A percentile compares a stretch with the other conserved stretches of the same genome.
Evolutionary conservation across 2,113 vertebrate genomes (phyloP).

Genomic region (Lonchura striata): DNA sequence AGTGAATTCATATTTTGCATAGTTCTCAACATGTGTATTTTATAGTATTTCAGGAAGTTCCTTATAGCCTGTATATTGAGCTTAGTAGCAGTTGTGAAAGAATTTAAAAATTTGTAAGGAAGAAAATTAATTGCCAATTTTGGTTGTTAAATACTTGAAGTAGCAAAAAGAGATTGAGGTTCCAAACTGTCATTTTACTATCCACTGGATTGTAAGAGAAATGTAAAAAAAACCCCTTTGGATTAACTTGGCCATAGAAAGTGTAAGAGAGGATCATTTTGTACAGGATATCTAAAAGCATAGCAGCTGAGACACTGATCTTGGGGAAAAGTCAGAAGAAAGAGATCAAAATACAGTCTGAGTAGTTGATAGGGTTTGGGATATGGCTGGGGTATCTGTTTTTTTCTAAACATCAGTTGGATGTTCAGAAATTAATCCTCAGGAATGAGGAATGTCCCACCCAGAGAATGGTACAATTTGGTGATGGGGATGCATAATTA

Average conservation of each 20-base stretch:
- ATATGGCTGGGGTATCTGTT: neutral
- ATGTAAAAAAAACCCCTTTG: neutral
- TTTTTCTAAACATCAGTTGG: neutral
- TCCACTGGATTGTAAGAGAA: neutral
- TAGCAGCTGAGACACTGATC: neutral
- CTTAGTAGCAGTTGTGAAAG: neutral
- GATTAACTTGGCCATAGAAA: neutral
- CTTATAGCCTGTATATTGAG: neutral
- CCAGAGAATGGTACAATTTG: neutral
- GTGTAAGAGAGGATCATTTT: accelerated
- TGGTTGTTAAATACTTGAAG: neutral
- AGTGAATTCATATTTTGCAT: neutral
- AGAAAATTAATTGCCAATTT: neutral
- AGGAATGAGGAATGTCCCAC: neutral
- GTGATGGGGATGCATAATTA: neutral
- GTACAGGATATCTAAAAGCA: neutral
- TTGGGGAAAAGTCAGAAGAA: neutral
- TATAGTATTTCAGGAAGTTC: neutral
- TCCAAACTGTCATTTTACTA: neutral
- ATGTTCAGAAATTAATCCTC: no score
- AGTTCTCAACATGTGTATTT: neutral
- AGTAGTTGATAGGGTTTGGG: neutral
- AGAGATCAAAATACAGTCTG: neutral
- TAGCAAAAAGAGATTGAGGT: neutral
- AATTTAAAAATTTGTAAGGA: neutral